These are phyloP conservation scores for Peromyscus polionotus DNA, from an alignment of 2,113 vertebrate genomes.

Conservation along the genomic window DNA sequence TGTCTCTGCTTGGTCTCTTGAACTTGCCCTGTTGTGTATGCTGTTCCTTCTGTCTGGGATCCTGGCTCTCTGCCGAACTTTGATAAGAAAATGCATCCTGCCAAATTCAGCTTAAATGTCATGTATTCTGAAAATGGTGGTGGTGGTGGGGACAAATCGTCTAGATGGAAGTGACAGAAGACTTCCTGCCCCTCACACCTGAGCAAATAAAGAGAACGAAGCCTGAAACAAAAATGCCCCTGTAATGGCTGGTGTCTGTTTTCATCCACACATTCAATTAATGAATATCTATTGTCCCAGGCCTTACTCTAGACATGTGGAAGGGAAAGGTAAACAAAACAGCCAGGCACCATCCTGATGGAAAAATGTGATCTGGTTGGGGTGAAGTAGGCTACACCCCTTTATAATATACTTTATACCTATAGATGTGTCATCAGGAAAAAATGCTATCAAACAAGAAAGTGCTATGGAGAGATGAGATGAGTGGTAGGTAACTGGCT, in stretches of 20 bases:
- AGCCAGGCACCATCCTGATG: background rate
- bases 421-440: background rate
- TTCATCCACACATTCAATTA: background rate
- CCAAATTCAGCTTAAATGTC: background rate
- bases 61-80: background rate
- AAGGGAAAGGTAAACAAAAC: background rate
- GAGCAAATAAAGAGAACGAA: background rate
- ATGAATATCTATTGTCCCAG: background rate
- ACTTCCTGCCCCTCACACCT: background rate
- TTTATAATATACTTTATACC: background rate
- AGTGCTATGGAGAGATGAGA: background rate
- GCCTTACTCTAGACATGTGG: background rate
- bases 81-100: background rate
- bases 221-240: background rate
- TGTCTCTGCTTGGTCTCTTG: fast-evolving
- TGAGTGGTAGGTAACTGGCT: background rate
- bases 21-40: background rate
- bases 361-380: background rate
- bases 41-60: background rate
- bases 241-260: background rate
- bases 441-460: background rate
- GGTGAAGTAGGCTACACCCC: too few species aligned
- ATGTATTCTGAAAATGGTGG: background rate
- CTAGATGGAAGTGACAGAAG: background rate
- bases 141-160: too few species aligned